A percentile compares a stretch with the other conserved stretches of the same genome.
These are phyloP conservation scores for Cotesia typhae DNA, from an alignment of 1,140 invertebrate species.

Conservation along the genomic window DNA sequence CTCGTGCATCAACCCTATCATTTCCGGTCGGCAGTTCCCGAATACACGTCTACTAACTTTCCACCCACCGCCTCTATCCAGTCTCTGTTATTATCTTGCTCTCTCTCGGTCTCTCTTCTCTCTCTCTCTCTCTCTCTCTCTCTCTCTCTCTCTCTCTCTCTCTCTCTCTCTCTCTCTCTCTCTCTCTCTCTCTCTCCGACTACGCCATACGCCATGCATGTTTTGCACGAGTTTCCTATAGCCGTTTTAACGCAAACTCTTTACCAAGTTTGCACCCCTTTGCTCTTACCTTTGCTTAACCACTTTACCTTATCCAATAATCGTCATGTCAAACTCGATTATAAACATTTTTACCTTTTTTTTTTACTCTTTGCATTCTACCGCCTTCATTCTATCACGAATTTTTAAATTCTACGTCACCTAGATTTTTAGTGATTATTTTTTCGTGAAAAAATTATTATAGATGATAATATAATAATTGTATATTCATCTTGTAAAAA, in stretches of 20 bases:
- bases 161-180: constrained; percentile 1
- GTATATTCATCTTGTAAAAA: no score
- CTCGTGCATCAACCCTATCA: constrained; percentile 47
- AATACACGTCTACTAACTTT: constrained; percentile 36
- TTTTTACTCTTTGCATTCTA: background rate
- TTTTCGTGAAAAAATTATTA: no score
- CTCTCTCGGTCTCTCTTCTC: background rate
- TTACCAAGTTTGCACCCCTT: background rate
- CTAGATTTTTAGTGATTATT: no score
- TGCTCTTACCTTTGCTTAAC: background rate
- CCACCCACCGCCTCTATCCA: constrained; percentile 34
- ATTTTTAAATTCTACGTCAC: no score
- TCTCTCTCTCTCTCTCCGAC: background rate
- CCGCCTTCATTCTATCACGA: no score
- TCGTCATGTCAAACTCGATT: background rate
- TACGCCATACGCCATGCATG: background rate
- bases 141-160: background rate
- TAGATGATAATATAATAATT: no score
- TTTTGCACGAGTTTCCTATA: no score
- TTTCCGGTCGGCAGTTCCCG: constrained; percentile 46
- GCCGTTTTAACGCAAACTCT: constrained; percentile 2
- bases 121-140: background rate
- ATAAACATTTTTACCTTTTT: background rate
- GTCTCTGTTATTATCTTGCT: constrained; percentile 44
- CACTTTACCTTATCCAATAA: constrained; percentile 26